Conservation (phyloP, 2,797 vertebrate genomes). For the Hirundo rustica region DNA sequence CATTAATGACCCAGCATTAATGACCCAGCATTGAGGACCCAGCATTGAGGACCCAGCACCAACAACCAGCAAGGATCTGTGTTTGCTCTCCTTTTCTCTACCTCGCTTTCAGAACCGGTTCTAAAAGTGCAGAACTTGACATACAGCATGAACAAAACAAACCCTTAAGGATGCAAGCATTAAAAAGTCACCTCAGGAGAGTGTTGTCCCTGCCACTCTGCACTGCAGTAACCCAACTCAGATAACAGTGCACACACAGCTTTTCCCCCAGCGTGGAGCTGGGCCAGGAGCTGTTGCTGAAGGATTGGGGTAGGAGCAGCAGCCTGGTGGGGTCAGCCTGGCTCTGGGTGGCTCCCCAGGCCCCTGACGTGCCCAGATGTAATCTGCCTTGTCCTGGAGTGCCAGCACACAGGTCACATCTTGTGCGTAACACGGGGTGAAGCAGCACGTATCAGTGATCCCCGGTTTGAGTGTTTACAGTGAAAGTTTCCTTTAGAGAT, state of each 20-base stretch:
- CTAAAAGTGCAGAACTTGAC: background rate
- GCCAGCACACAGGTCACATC: slow-evolving; percentile 26
- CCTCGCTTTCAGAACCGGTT: background rate
- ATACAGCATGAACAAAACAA: background rate
- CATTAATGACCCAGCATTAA: background rate
- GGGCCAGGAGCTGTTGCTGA: background rate
- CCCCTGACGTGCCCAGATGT: background rate
- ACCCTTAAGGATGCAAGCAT: background rate
- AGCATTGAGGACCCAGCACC: too few species aligned
- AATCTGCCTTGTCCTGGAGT: background rate
- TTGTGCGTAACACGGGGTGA: slow-evolving; percentile 19
- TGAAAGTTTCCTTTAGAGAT: slow-evolving; percentile 42
- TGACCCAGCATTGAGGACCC: background rate
- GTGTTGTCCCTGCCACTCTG: background rate
- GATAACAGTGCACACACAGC: background rate
- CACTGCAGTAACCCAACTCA: background rate
- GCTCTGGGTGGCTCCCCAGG: background rate
- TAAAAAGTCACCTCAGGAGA: background rate
- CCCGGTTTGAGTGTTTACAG: background rate
- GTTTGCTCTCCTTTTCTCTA: too few species aligned
- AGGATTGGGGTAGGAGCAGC: background rate
- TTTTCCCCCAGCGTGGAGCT: background rate
- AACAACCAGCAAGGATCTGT: background rate
- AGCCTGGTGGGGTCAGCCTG: background rate
- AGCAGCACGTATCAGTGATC: background rate